Conservation (phyloP, 2,888 invertebrate species). For the Corbicula japonica region DNA sequence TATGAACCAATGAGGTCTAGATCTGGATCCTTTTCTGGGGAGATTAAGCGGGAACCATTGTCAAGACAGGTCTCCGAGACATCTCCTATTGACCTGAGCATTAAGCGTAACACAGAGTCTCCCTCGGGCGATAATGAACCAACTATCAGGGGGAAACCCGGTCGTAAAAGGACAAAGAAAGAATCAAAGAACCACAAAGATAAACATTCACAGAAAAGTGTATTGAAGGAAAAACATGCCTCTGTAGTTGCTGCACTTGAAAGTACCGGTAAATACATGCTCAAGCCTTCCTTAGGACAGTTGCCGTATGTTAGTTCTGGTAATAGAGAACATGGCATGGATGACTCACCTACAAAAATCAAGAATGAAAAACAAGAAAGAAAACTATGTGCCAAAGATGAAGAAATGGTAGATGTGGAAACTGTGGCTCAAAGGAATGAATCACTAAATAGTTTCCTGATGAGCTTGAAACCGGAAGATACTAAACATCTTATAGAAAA, state of each 20-base stretch:
- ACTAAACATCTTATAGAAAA: conserved; percentile 12
- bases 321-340: no score
- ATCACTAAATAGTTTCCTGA: conserved; percentile 10
- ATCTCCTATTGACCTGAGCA: conserved; percentile 57
- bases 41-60: neutral
- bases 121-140: conserved; percentile 4
- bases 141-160: conserved; percentile 5
- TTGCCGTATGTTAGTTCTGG: no score
- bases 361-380: neutral
- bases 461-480: conserved; percentile 8
- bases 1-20: conserved; percentile 12
- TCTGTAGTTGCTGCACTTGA: conserved; percentile 55
- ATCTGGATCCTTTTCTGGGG: neutral
- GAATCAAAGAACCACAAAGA: conserved; percentile 20
- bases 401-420: neutral
- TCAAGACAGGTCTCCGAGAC: conserved; percentile 41
- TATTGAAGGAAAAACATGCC: conserved; percentile 50
- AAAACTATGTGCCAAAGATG: no score
- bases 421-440: conserved; percentile 1
- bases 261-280: conserved; percentile 6
- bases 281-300: no score
- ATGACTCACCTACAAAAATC: no score
- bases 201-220: conserved; percentile 34
- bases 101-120: conserved; percentile 28
- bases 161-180: conserved; percentile 16